Base-by-base conservation (phyloP, 2,888 invertebrate species). In the Pyrocoelia pectoralis region DNA sequence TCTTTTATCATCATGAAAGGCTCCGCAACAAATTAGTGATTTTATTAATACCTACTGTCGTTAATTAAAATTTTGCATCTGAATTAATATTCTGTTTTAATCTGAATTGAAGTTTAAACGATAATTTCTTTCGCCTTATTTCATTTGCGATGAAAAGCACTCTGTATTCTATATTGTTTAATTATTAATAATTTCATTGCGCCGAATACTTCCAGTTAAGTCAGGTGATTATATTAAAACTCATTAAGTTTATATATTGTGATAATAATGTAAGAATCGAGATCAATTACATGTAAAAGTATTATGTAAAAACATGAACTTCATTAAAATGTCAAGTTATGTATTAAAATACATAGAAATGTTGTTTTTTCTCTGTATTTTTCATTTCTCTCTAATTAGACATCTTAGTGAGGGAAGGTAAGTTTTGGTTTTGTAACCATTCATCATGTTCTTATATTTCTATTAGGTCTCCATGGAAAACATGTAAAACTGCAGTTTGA, bases 261-360 rank as follows among this genome's bases (percentile, higher is more conserved):
- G 63, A 63, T 63, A 63, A 63, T 63, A 63, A 63, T 53, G 41
- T 63, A 63, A 63, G 63, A 57, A 43, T 63, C 53, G 58, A 63
- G 58, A 63, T 63, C 63, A 63, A 63, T 63, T 63, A 63, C 57
- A 54, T 63, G 63, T 63, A 63, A 57, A 58, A 63, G 61, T 63
- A 63, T 63, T 63, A 58, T 63, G 63, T 63, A 58, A 53, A 62
- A 61, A 41, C 29, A 50, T 61, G 51, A 29, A 50, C 52, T 57
- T 56, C 24, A 56, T 56, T 57, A 56, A 62, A 62, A 56, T 43
- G 61, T 61, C 61, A 43, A 61, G 56, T 62, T 62, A 62, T 48
- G 38, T 41, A 55, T 29, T 40, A 49, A 49, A 51, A 29, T 18
- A 50, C 51, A 29, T 55, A 55, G 24, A 49, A 41, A 41, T 28